Percentiles rank a stretch among this genome's conserved stretches.
phyloP scores from a whole-genome alignment of 2,113 vertebrate species.

The Galeopterus variegatus region DNA sequence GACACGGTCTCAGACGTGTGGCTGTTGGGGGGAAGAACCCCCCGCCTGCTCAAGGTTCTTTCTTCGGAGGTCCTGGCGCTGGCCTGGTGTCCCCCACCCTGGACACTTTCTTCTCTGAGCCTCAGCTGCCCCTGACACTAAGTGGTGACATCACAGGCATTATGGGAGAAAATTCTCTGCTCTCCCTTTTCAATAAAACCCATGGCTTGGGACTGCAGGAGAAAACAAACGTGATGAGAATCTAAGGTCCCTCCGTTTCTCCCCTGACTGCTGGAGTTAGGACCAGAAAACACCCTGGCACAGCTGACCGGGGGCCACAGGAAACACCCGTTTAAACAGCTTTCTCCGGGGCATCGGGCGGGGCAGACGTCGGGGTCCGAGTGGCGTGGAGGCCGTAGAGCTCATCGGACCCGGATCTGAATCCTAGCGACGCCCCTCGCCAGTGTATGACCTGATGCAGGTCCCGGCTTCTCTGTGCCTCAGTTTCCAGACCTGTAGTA shows the following conservation, averaged over 20 bases:
- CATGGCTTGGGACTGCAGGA: background rate
- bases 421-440: accelerated
- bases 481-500: background rate
- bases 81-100: background rate
- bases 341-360: accelerated
- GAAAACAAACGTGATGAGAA: accelerated
- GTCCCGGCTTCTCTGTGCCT: background rate
- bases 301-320: accelerated
- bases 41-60: no score
- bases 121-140: accelerated
- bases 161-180: background rate
- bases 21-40: no score
- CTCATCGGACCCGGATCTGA: accelerated
- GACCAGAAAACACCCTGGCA: accelerated
- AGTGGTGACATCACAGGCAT: accelerated
- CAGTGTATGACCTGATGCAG: accelerated
- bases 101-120: accelerated
- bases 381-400: accelerated
- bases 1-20: accelerated
- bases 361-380: accelerated
- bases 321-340: no score
- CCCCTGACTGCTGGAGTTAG: accelerated
- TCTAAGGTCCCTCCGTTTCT: accelerated
- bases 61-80: background rate
- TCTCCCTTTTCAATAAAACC: background rate